Base-by-base conservation (phyloP, 2,113 vertebrate genomes). In the Esox niger region DNA sequence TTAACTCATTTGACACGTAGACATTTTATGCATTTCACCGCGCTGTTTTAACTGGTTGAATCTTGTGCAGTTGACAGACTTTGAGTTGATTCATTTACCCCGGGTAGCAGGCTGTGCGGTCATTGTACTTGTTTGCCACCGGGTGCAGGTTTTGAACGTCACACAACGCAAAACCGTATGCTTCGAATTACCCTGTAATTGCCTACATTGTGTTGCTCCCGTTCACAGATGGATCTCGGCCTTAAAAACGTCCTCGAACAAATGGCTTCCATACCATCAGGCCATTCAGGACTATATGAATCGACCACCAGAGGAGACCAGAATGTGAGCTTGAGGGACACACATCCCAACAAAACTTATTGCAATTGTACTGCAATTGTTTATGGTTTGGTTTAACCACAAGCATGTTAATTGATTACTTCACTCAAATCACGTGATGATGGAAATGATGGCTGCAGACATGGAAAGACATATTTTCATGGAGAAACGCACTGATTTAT, bases 271-370 rank as follows among this genome's bases (percentile, higher is more conserved):
- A 43, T 81, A 95, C 31, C 92, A 95, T 65, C 90, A 93, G 68
- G 94, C 91, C 63, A 93, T 95, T 78, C 92, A 95, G 73, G 90
- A 95, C 75, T 94, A 94, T 78, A 93, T 94, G 85, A 94, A 83
- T 46, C 86, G 72, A 4, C 91, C 92, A 26, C 74, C 91, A 13
- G 93, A 95, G 35, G 93, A 95, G 82, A 96, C 91, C n/a, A 49
- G 43, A 32, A 23, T 27, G 23, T 23, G 23, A 32, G 13, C 29
- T 3, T 9, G 29, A 55, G 5, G n/a, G 20, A 55, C 6, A 57
- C 15, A 15, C 38, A 43, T 17, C 4, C 6, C 25, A 57, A 57
- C 0, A 23, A 29, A 27, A 10, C 11, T 57, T 17, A n/a, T n/a
- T n/a, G n/a, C n/a, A n/a, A n/a, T n/a, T n/a, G n/a, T 57, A 27